Evolutionary conservation across 2,113 vertebrate genomes (phyloP).

Genomic region (Chionis minor): DNA sequence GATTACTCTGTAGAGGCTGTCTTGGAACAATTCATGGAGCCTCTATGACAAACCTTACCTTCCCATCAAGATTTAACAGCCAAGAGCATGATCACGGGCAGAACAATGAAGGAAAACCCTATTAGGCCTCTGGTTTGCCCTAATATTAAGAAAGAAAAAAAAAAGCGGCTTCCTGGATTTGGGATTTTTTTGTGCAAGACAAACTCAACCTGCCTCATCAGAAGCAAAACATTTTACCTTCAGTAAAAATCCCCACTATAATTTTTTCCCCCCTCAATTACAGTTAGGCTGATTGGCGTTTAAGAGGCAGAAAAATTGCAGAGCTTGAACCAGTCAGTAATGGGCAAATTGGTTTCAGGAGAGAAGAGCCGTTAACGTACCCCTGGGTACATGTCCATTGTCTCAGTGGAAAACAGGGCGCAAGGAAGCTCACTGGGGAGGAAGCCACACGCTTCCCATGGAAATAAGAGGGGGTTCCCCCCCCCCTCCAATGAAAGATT

Average conservation of each 20-base stretch:
- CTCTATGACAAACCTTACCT: background rate
- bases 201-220: background rate
- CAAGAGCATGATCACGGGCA: background rate
- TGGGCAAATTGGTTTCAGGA: background rate
- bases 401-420: background rate
- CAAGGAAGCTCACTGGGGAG: background rate
- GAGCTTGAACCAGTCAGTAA: background rate
- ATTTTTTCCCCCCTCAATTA: background rate
- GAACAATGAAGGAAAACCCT: background rate
- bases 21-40: background rate
- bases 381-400: background rate
- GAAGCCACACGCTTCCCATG: background rate
- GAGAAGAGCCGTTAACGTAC: background rate
- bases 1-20: background rate
- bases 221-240: background rate
- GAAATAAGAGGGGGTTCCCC: background rate
- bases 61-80: background rate
- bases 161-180: background rate
- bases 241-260: background rate
- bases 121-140: background rate
- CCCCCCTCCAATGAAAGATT: background rate
- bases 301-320: background rate
- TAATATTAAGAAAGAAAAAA: background rate
- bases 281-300: background rate
- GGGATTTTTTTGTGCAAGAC: background rate